A percentile compares a stretch with the other conserved stretches of the same genome.
Evolutionary conservation across 1,140 invertebrate genomes (phyloP).

Genomic region (Drosophila nebulosa): DNA sequence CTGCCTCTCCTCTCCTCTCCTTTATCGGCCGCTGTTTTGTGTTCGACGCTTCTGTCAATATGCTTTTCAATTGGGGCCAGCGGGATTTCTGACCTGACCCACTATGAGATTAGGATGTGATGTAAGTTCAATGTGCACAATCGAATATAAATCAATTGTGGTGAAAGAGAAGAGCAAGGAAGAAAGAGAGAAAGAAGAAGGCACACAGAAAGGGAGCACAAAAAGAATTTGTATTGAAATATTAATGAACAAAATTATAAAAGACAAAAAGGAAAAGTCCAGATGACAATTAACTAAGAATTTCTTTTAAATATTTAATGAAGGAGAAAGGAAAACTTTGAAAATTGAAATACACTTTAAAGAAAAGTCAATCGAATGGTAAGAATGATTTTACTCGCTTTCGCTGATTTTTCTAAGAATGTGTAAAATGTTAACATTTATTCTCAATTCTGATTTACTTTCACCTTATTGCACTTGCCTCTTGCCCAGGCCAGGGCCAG

Average conservation of each 20-base stretch:
- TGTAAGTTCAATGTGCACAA: conserved; percentile 10
- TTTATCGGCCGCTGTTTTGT: conserved; percentile 21
- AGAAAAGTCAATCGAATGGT: too few relatives aligned
- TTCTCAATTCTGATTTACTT: conserved; percentile 30
- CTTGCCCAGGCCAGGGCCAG: neutral
- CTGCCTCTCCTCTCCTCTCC: too few relatives aligned
- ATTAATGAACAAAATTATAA: too few relatives aligned
- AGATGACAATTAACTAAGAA: too few relatives aligned
- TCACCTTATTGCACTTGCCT: conserved; percentile 43
- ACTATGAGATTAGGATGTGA: conserved; percentile 42
- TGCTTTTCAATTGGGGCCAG: neutral
- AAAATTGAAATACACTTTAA: too few relatives aligned
- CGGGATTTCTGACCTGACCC: conserved; percentile 26
- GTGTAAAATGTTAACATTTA: neutral
- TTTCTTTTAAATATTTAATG: too few relatives aligned
- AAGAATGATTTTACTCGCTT: too few relatives aligned
- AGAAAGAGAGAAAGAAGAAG: neutral
- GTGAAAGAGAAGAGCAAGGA: conserved; percentile 11
- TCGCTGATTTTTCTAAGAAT: too few relatives aligned
- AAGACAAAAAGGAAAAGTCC: too few relatives aligned
- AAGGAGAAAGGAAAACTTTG: too few relatives aligned
- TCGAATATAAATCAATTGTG: conserved; percentile 5
- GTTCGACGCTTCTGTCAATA: conserved; percentile 25
- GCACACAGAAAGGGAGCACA: neutral
- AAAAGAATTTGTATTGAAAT: neutral